A percentile compares a stretch with the other conserved stretches of the same genome.
Conservation (phyloP, 2,797 vertebrate genomes). For the Chromobotia macracanthus region DNA sequence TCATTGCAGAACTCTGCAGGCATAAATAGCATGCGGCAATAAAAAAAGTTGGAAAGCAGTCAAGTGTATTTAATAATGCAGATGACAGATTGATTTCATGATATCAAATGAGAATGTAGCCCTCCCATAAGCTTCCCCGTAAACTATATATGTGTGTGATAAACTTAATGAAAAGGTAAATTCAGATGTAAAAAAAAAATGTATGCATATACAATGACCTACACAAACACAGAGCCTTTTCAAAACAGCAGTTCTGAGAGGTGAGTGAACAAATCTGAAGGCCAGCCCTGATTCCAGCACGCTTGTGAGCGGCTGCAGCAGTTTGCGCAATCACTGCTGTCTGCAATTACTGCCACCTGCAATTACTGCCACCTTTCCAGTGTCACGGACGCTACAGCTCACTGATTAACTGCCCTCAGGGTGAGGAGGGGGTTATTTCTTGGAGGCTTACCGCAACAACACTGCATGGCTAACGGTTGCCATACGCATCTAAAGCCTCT, state of each 20-base stretch:
- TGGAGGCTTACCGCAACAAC: background rate
- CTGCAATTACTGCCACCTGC: slow-evolving; percentile 60
- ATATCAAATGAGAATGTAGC: slow-evolving; percentile 13
- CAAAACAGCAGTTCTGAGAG: background rate
- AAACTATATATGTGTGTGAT: background rate
- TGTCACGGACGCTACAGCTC: slow-evolving; percentile 50
- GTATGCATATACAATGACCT: slow-evolving; percentile 20
- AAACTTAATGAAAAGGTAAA: background rate
- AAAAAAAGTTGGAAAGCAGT: slow-evolving; percentile 18
- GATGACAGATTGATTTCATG: slow-evolving; percentile 4
- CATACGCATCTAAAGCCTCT: slow-evolving; percentile 40
- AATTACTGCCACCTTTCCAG: slow-evolving; percentile 37
- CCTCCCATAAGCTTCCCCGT: background rate
- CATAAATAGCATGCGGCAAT: too few relatives aligned
- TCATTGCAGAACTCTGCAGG: too few relatives aligned
- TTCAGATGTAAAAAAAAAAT: background rate
- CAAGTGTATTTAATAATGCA: slow-evolving; percentile 15
- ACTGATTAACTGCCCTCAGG: slow-evolving; percentile 56
- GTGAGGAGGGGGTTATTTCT: background rate
- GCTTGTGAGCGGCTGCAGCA: slow-evolving; percentile 13
- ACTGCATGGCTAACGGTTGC: slow-evolving; percentile 51
- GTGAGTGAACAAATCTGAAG: background rate
- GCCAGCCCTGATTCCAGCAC: too few relatives aligned
- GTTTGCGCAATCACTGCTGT: slow-evolving; percentile 57
- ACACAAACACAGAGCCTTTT: too few relatives aligned